Evolutionary conservation across 2,113 vertebrate species (phyloP).

Genomic region (human): DNA sequence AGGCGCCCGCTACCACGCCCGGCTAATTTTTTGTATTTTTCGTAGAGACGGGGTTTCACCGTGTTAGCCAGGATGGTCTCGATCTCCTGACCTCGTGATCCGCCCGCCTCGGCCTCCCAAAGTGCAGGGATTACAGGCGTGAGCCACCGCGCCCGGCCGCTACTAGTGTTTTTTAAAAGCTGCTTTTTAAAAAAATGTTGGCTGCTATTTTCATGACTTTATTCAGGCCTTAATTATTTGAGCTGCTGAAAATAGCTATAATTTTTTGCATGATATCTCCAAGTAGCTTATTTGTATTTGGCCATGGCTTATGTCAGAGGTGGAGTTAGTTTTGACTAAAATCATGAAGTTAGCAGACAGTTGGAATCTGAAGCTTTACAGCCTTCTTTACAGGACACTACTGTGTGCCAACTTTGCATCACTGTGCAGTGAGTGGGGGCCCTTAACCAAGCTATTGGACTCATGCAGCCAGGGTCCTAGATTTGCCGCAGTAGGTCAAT

Average conservation of each 20-base stretch:
- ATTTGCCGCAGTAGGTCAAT: background rate
- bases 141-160: too few relatives aligned
- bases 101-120: too few relatives aligned
- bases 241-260: background rate
- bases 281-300: background rate
- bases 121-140: too few relatives aligned
- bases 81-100: too few relatives aligned
- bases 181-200: background rate
- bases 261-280: background rate
- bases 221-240: background rate
- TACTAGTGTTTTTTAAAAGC: background rate
- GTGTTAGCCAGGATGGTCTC: too few relatives aligned
- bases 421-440: background rate
- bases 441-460: background rate
- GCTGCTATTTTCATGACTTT: background rate
- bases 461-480: background rate
- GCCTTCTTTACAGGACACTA: background rate
- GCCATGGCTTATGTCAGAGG: background rate
- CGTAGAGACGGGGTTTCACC: too few relatives aligned
- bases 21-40: too few relatives aligned
- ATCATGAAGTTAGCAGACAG: background rate
- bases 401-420: background rate
- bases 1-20: too few relatives aligned
- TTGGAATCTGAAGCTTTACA: background rate
- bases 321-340: slow-evolving; percentile 6